Evolutionary conservation across 92 coral and sea anemone genomes (phyloP).

Genomic region (Isaurus tuberculatus): DNA sequence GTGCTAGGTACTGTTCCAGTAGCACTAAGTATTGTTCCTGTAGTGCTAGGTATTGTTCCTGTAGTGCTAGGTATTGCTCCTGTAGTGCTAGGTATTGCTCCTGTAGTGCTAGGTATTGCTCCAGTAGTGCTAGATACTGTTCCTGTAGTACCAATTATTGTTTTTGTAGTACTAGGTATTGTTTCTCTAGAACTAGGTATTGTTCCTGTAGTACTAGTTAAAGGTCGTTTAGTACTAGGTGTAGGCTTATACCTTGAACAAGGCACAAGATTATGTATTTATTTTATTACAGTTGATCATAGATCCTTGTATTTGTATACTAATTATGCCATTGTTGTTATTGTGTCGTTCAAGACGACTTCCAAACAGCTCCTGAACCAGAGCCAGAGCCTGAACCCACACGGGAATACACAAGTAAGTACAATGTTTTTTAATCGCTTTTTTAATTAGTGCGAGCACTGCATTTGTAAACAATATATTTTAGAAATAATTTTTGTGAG

Average conservation of each 20-base stretch:
- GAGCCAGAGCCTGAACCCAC: background rate
- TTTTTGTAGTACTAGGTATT: too few relatives aligned
- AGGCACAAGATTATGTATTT: background rate
- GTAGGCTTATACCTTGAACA: too few relatives aligned
- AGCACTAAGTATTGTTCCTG: too few relatives aligned
- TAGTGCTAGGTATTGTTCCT: too few relatives aligned
- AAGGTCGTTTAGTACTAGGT: too few relatives aligned
- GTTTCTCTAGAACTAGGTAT: too few relatives aligned
- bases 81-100: background rate
- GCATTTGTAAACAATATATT: too few relatives aligned
- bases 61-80: slow-evolving; percentile 33
- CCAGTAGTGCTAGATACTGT: background rate
- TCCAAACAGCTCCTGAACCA: background rate
- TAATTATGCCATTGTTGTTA: background rate
- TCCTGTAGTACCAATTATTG: too few relatives aligned
- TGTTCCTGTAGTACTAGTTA: too few relatives aligned
- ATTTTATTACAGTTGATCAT: background rate
- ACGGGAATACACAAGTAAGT: slow-evolving; percentile 43
- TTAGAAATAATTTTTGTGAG: too few relatives aligned
- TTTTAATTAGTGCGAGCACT: background rate
- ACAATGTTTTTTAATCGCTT: background rate
- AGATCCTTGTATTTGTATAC: background rate
- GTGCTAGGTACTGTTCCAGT: too few relatives aligned
- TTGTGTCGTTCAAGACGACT: background rate
- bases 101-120: background rate